Percentiles rank a stretch among this genome's conserved stretches.
Conservation (phyloP, 2,888 invertebrate genomes). For the Phortica okadai region DNA sequence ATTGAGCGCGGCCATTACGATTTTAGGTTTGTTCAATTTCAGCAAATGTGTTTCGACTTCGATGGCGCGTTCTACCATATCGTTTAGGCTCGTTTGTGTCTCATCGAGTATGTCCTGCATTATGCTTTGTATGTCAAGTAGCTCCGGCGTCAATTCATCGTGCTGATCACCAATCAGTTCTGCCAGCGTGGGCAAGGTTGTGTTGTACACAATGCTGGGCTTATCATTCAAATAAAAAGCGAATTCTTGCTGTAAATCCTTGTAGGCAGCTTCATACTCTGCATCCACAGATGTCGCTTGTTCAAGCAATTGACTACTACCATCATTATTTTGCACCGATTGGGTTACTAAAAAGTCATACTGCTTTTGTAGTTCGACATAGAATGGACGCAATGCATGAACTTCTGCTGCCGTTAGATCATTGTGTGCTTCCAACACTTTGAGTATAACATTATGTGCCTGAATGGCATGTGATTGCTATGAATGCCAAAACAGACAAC, state of each 20-base stretch:
- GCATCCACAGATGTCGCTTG: conserved; percentile 41
- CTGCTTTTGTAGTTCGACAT: conserved; percentile 61
- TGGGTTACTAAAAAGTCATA: conserved; percentile 57
- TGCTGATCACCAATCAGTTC: conserved; percentile 51
- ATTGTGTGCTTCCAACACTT: conserved; percentile 42
- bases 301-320: conserved; percentile 34
- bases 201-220: conserved; percentile 57
- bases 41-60: conserved; percentile 55
- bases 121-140: conserved; percentile 58
- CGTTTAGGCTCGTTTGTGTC: conserved; percentile 58
- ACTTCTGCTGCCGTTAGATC: conserved; percentile 59
- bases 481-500: neutral
- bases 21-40: conserved; percentile 63
- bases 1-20: conserved; percentile 54
- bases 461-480: conserved; percentile 11
- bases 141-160: conserved; percentile 54
- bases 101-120: conserved; percentile 66
- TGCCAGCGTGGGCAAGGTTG: conserved; percentile 56
- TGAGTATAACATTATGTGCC: conserved; percentile 48
- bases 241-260: conserved; percentile 54
- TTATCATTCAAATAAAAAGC: conserved; percentile 39
- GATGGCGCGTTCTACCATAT: conserved; percentile 56
- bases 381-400: conserved; percentile 60
- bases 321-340: conserved; percentile 46
- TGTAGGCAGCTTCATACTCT: conserved; percentile 45